Base-by-base conservation (phyloP, 2,888 invertebrate genomes). In the Zygothrica quintamaculata region DNA sequence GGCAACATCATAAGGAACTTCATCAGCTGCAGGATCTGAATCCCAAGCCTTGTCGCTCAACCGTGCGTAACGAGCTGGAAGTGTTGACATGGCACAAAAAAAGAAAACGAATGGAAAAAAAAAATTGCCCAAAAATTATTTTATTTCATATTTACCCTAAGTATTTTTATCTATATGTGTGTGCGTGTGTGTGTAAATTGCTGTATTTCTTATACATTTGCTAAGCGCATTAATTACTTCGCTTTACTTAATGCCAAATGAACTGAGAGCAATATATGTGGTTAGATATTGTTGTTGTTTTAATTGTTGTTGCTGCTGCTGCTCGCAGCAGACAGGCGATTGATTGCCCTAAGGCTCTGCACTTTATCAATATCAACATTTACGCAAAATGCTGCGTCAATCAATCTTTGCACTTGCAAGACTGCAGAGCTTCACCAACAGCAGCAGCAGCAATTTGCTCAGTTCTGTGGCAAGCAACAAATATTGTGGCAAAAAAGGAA, bases 71-170 rank as follows among this genome's bases (percentile, higher is more conserved):
- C 82, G 77, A 84, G 79, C 68, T 84, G 74, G 74, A 85, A 86
- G 86, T 88, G 88, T 88, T 88, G 88, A 88, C 86, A 78, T 70
- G 76, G 85, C 87, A 85, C 56, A 88, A 87, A 88, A 86, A 72
- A n/a, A n/a, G n/a, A n/a, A n/a, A n/a, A n/a, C n/a, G n/a, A n/a
- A n/a, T n/a, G n/a, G n/a, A n/a, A n/a, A n/a, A n/a, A n/a, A n/a
- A n/a, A n/a, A n/a, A n/a, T n/a, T 77, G 66, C 57, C 52, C 64
- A 65, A 73, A 75, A 73, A 68, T 86, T 72, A 82, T 82, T 84
- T 51, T 64, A 78, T 86, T 80, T 74, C 67, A 82, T 79, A 84
- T 75, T 77, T 75, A 16, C 22, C 5, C 29, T 29, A 8, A 3
- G 7, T 29, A 9, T n/a, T 29, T 26, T 33, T 22, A 12, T 48